Evolutionary conservation across 2,888 invertebrate species (phyloP).

Genomic region (Cryptocephalus moraei): DNA sequence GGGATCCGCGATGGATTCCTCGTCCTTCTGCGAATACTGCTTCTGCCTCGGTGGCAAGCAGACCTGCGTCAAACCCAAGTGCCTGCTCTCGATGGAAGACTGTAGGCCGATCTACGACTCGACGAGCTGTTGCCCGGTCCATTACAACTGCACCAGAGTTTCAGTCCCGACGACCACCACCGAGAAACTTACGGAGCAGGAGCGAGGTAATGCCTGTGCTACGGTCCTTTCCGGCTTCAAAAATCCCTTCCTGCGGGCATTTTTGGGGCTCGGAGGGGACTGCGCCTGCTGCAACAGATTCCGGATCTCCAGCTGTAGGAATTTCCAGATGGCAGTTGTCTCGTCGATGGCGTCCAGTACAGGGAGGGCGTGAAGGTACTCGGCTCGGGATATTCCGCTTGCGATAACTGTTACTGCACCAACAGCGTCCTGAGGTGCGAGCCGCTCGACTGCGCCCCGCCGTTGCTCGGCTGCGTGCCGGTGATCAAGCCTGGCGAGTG

Average conservation of each 20-base stretch:
- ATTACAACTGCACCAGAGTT: constrained; percentile 56
- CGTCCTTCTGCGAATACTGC: constrained; percentile 75
- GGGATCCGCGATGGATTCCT: constrained; percentile 74
- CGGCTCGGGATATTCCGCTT: constrained; percentile 47
- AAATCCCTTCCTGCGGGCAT: not conserved
- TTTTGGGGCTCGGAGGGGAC: not conserved
- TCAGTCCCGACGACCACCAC: constrained; percentile 16
- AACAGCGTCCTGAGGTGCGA: constrained; percentile 64
- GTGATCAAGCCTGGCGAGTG: constrained; percentile 68
- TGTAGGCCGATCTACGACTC: constrained; percentile 53
- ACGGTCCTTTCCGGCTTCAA: not conserved
- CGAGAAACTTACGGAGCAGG: constrained; percentile 12
- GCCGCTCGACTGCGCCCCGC: constrained; percentile 64
- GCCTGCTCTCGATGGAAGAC: constrained; percentile 63
- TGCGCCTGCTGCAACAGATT: not conserved
- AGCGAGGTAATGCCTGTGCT: constrained; percentile 1
- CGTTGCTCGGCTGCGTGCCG: constrained; percentile 65
- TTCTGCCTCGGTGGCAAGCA: constrained; percentile 62
- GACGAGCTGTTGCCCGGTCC: constrained; percentile 69
- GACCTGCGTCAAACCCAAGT: constrained; percentile 70
- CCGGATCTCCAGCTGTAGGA: no score
- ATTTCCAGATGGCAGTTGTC: constrained; percentile 43
- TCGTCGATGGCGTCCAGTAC: constrained; percentile 48
- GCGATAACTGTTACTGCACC: constrained; percentile 74
- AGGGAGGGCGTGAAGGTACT: constrained; percentile 63